These are phyloP conservation scores for Carassius gibelio DNA, from an alignment of 2,113 vertebrate genomes.

Conservation along the genomic window DNA sequence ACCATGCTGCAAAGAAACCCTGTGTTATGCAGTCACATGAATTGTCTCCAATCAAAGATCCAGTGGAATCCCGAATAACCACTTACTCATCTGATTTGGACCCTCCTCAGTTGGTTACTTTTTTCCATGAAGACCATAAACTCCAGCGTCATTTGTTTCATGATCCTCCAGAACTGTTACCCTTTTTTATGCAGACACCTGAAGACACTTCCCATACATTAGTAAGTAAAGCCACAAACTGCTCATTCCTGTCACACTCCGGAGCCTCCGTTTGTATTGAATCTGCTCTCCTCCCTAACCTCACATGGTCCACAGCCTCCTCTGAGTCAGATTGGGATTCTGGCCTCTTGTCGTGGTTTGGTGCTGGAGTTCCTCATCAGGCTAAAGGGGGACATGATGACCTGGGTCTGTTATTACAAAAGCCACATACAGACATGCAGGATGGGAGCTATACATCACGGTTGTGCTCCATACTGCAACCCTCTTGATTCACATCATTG, in stretches of 20 bases:
- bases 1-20: background rate
- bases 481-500: slow-evolving; percentile 43
- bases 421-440: slow-evolving; percentile 59
- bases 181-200: background rate
- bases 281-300: slow-evolving; percentile 60
- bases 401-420: slow-evolving; percentile 69
- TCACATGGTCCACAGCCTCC: slow-evolving; percentile 57
- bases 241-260: slow-evolving; percentile 55
- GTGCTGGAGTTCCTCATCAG: background rate
- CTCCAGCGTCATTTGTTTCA: background rate
- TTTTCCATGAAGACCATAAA: slow-evolving; percentile 35
- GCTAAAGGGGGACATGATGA: slow-evolving; percentile 22
- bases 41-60: background rate
- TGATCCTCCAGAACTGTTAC: slow-evolving; percentile 28
- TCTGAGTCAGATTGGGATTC: slow-evolving; percentile 69
- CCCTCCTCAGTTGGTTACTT: slow-evolving; percentile 46
- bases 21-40: background rate
- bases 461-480: slow-evolving; percentile 69
- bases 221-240: slow-evolving; percentile 56
- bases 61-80: background rate
- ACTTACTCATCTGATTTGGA: slow-evolving; percentile 5
- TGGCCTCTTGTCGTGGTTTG: slow-evolving; percentile 62
- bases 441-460: slow-evolving; percentile 67
- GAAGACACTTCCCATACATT: slow-evolving; percentile 1
- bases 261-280: slow-evolving; percentile 71